phyloP scores from a whole-genome alignment of 2,113 vertebrate species.

The Gobio gobio region DNA sequence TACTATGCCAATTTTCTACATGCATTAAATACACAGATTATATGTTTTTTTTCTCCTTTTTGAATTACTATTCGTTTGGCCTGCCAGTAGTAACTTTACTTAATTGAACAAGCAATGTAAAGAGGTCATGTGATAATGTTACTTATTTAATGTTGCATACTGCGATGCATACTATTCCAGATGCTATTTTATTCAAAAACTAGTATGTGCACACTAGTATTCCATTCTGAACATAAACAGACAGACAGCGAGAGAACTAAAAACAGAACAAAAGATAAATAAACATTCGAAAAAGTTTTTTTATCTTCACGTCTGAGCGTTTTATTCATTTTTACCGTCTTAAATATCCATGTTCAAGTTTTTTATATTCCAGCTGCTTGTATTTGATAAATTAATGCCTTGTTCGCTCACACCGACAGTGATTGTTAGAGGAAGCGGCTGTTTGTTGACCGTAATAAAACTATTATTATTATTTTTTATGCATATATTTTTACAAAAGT shows the following conservation, averaged over 20 bases:
- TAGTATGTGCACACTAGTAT: not conserved
- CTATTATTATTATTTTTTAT: not conserved
- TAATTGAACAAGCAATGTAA: not conserved
- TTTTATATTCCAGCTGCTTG: not conserved
- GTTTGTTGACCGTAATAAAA: not conserved
- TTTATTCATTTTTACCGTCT: not conserved
- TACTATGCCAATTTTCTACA: too few relatives aligned
- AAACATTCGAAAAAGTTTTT: not conserved
- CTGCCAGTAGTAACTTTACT: not conserved
- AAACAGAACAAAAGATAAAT: not conserved
- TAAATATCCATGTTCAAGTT: conserved; percentile 10
- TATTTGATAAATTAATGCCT: conserved; percentile 6
- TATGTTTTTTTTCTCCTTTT: not conserved
- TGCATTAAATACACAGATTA: not conserved
- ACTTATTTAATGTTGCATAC: not conserved
- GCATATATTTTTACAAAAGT: not conserved
- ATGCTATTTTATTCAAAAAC: not conserved
- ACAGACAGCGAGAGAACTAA: not conserved
- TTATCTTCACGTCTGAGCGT: not conserved
- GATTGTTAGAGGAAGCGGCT: not conserved
- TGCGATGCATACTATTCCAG: not conserved
- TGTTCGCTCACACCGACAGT: not conserved
- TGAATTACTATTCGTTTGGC: not conserved
- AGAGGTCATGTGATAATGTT: not conserved
- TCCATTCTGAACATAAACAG: conserved; percentile 33